These are phyloP conservation scores for Globodera rostochiensis DNA, from an alignment of 1,140 invertebrate genomes.

Conservation along the genomic window DNA sequence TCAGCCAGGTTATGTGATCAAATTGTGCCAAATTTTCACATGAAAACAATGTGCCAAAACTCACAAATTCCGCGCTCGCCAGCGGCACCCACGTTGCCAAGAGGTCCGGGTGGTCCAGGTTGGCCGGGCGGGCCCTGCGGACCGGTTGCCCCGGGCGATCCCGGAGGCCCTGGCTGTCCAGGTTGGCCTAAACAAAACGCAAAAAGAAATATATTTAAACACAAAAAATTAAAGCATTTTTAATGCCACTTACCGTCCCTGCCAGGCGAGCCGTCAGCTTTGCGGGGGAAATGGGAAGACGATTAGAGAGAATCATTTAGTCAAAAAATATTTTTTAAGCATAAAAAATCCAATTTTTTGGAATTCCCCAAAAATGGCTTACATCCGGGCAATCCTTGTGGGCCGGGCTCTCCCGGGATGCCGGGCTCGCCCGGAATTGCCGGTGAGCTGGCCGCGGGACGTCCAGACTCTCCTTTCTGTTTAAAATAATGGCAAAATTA, in stretches of 20 bases:
- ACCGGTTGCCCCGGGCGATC: constrained; percentile 54
- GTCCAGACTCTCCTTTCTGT: constrained; percentile 37
- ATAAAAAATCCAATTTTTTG: neutral
- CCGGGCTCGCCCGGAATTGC: constrained; percentile 42
- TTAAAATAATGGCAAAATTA: neutral
- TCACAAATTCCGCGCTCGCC: constrained; percentile 56
- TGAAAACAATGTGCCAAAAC: neutral
- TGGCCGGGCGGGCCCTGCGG: constrained; percentile 42
- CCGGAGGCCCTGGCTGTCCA: constrained; percentile 53
- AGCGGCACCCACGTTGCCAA: constrained; percentile 46
- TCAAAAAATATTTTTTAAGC: neutral
- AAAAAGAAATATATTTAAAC: neutral
- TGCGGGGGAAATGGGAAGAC: neutral
- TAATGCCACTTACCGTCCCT: constrained; percentile 23
- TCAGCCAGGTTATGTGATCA: no score
- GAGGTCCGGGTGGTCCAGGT: constrained; percentile 42
- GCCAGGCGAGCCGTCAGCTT: constrained; percentile 47
- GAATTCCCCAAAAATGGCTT: neutral
- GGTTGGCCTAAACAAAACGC: constrained; percentile 36
- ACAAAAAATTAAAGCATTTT: neutral
- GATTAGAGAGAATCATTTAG: neutral
- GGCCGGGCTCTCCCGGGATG: constrained; percentile 34
- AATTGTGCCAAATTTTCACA: no score
- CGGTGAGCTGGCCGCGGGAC: constrained; percentile 38
- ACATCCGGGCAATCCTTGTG: constrained; percentile 40